phyloP scores from a whole-genome alignment of 2,113 vertebrate genomes.

The Lophochroa leadbeateri region DNA sequence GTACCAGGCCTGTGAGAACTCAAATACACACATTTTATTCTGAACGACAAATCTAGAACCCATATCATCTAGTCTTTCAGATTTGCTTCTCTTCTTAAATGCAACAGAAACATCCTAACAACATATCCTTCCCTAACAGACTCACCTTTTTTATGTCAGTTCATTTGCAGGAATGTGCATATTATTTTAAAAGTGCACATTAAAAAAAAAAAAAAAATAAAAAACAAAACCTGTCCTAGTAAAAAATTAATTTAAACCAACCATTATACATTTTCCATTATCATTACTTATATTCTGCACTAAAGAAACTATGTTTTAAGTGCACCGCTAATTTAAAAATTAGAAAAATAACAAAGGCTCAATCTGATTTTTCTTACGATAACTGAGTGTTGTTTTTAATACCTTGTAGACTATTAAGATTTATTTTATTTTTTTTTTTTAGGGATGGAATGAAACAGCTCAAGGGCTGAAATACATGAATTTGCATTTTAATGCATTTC shows the following conservation, averaged over 20 bases:
- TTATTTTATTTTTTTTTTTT: neutral
- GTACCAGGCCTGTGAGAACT: neutral
- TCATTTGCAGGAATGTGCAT: neutral
- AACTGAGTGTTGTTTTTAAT: neutral
- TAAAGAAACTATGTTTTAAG: neutral
- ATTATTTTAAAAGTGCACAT: neutral
- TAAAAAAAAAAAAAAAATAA: neutral
- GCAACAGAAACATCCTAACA: neutral
- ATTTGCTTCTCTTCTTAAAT: neutral
- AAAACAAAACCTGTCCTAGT: rapidly evolving
- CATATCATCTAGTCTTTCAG: neutral
- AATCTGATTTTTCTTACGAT: neutral
- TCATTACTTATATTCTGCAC: neutral
- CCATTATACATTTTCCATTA: neutral
- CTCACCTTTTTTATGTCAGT: neutral
- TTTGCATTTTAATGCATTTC: conserved; percentile 54
- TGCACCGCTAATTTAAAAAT: neutral
- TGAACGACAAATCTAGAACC: neutral
- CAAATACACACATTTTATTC: neutral
- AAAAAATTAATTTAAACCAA: neutral
- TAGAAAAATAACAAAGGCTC: neutral
- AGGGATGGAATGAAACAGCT: neutral
- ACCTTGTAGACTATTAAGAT: neutral
- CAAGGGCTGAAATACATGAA: neutral
- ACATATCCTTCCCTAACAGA: neutral